A percentile compares a stretch with the other conserved stretches of the same genome.
These are phyloP conservation scores for Periophthalmus modestus DNA, from an alignment of 2,113 vertebrate genomes.

Conservation along the genomic window DNA sequence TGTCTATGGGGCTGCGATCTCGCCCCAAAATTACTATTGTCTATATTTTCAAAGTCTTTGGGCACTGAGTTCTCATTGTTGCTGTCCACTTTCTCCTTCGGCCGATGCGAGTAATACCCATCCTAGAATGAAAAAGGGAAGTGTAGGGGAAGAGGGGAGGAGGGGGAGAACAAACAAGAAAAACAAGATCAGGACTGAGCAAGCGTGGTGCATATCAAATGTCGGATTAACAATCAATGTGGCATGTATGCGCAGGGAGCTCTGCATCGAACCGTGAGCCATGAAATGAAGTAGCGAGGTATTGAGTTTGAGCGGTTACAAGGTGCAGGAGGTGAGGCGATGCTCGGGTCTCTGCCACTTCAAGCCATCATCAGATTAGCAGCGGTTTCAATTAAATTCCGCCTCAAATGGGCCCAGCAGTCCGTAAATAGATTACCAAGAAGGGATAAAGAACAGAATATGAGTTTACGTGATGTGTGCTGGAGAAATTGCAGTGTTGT, in stretches of 20 bases:
- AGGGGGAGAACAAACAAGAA: constrained; percentile 42
- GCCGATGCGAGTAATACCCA: constrained; percentile 92
- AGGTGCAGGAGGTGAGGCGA: constrained; percentile 51
- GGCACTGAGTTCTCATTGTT: constrained; percentile 99
- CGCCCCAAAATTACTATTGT: constrained; percentile 96
- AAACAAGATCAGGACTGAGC: constrained; percentile 56
- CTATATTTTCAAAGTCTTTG: constrained; percentile 97
- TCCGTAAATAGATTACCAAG: constrained; percentile 66
- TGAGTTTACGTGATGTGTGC: constrained; percentile 36
- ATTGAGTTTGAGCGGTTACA: constrained; percentile 46
- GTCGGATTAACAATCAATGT: constrained; percentile 66
- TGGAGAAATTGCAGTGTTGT: constrained; percentile 30
- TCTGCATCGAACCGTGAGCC: constrained; percentile 57
- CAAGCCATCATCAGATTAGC: constrained; percentile 68
- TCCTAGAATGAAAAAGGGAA: constrained; percentile 75
- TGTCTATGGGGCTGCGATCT: constrained; percentile 88
- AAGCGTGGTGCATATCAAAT: constrained; percentile 59
- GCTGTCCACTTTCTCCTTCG: constrained; percentile 96
- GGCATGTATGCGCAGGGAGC: constrained; percentile 52
- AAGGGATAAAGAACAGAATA: constrained; percentile 54
- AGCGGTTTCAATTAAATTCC: constrained; percentile 69
- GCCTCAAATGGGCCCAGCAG: constrained; percentile 56
- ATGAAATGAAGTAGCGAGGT: constrained; percentile 67
- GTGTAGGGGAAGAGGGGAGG: constrained; percentile 19
- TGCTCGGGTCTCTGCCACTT: constrained; percentile 31